A percentile compares a stretch with the other conserved stretches of the same genome.
Conservation (phyloP, 2,797 vertebrate genomes). For the Trachurus trachurus region DNA sequence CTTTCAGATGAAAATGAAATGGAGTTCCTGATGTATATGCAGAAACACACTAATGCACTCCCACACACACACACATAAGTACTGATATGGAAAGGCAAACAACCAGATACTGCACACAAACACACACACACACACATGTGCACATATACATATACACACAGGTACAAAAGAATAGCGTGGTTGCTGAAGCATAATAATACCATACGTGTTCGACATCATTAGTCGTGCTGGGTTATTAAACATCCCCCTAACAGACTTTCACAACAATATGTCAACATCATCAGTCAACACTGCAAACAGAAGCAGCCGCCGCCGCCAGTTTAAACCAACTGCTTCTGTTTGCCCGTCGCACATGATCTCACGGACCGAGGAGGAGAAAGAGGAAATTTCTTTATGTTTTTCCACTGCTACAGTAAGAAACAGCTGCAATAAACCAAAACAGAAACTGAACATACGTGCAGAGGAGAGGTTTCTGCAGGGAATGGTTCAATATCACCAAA, state of each 20-base stretch:
- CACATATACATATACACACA: not conserved
- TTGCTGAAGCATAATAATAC: slow-evolving; percentile 50
- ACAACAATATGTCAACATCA: slow-evolving; percentile 66
- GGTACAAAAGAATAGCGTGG: slow-evolving; percentile 14
- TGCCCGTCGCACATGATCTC: not conserved
- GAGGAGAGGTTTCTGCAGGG: not conserved
- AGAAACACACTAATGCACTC: not conserved
- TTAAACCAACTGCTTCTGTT: not conserved
- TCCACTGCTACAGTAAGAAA: not conserved
- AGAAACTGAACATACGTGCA: not conserved
- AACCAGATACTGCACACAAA: not conserved
- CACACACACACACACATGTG: not conserved
- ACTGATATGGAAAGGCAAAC: not conserved
- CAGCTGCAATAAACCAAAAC: not conserved
- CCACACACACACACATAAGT: not conserved
- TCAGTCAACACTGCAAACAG: slow-evolving; percentile 63
- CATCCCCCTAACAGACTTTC: slow-evolving; percentile 58
- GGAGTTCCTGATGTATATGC: slow-evolving; percentile 15
- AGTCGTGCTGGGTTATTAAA: slow-evolving; percentile 76
- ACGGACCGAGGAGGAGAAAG: not conserved
- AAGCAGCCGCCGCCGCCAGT: slow-evolving; percentile 9
- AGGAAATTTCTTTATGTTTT: not conserved
- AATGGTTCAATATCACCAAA: not conserved
- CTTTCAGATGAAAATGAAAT: slow-evolving; percentile 44
- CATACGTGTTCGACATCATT: slow-evolving; percentile 70